phyloP scores from a whole-genome alignment of 2,113 vertebrate species.

The Cichladusa arquata region DNA sequence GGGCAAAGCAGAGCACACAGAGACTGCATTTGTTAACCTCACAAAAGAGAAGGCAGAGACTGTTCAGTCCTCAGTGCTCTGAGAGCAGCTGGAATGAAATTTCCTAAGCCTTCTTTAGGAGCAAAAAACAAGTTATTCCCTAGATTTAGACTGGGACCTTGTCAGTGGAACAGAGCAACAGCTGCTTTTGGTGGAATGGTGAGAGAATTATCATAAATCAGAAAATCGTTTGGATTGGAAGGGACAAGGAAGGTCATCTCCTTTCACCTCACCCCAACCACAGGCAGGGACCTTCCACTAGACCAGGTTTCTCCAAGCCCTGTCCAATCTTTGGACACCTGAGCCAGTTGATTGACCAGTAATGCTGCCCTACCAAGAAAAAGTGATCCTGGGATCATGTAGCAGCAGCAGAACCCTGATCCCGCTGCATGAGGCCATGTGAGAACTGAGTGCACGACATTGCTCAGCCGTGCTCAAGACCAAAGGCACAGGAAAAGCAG shows the following conservation, averaged over 20 bases:
- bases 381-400: background rate
- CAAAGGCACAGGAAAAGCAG: background rate
- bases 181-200: background rate
- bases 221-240: background rate
- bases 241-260: background rate
- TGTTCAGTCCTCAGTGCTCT: background rate
- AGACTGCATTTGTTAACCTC: background rate
- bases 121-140: background rate
- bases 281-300: background rate
- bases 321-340: background rate
- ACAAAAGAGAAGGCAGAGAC: background rate
- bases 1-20: background rate
- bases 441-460: background rate
- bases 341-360: background rate
- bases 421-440: background rate
- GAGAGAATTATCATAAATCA: background rate
- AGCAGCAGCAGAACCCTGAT: background rate
- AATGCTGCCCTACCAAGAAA: background rate
- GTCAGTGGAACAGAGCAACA: background rate
- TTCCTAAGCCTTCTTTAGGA: background rate
- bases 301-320: background rate
- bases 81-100: background rate
- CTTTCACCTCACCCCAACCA: background rate
- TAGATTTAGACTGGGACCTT: background rate
- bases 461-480: background rate